Evolutionary conservation across 2,797 vertebrate genomes (phyloP).

Genomic region (Coilia nasus): DNA sequence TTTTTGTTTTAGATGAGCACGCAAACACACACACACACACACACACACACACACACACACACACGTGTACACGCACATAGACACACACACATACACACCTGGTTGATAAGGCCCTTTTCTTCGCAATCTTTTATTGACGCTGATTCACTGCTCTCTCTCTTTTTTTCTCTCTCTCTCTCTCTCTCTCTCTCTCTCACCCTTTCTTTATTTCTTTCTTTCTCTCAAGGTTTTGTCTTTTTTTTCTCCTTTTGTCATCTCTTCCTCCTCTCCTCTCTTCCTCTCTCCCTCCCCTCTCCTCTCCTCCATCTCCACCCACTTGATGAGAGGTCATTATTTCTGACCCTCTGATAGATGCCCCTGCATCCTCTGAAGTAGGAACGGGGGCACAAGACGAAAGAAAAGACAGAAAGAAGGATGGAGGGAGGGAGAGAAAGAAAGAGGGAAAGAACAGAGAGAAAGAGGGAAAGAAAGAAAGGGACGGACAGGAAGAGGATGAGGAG

Average conservation of each 20-base stretch:
- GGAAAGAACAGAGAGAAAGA: neutral
- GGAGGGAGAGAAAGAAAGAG: neutral
- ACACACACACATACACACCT: neutral
- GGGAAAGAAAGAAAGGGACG: neutral
- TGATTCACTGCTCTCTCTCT: slow-evolving; percentile 62
- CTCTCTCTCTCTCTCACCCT: no score
- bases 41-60: neutral
- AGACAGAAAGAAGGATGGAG: neutral
- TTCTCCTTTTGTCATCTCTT: no score
- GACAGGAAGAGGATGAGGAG: slow-evolving; percentile 23
- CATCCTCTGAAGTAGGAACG: slow-evolving; percentile 67
- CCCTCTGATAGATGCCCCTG: slow-evolving; percentile 72
- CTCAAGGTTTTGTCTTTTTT: no score
- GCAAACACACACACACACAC: neutral
- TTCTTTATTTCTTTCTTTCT: no score
- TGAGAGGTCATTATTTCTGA: slow-evolving; percentile 80
- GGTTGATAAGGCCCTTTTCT: slow-evolving; percentile 53
- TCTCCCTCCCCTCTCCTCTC: slow-evolving; percentile 44
- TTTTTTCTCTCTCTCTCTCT: neutral
- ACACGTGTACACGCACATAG: neutral
- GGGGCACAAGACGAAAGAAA: neutral
- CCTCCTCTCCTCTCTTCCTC: neutral
- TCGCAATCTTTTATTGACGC: slow-evolving; percentile 68
- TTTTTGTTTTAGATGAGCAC: neutral
- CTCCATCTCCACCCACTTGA: slow-evolving; percentile 62